phyloP scores from a whole-genome alignment of 2,797 vertebrate genomes.

The Oryzias dopingdopingensis region DNA sequence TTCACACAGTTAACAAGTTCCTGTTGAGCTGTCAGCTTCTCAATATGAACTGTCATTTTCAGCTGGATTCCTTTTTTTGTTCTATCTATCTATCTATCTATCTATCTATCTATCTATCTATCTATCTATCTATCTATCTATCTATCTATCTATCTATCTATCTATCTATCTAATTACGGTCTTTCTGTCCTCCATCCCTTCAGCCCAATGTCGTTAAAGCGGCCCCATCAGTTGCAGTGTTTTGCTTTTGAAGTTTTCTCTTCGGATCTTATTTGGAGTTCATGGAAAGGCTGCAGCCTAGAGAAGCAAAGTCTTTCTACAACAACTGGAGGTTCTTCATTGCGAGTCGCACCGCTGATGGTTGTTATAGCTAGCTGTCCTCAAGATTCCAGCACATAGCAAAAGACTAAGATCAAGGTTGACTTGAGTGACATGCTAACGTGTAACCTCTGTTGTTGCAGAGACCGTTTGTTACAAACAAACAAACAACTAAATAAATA shows the following conservation, averaged over 20 bases:
- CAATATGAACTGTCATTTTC: conserved; percentile 21
- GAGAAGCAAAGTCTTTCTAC: conserved; percentile 58
- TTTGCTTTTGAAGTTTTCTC: conserved; percentile 39
- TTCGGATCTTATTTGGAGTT: conserved; percentile 53
- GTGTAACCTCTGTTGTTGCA: too few relatives aligned
- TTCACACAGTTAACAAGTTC: conserved; percentile 48
- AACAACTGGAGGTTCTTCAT: conserved; percentile 23
- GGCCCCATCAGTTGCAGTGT: conserved; percentile 10
- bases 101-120: conserved; percentile 8
- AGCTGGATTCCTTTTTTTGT: neutral
- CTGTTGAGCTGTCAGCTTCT: conserved; percentile 32
- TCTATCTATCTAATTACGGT: conserved; percentile 5
- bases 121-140: conserved; percentile 15
- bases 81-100: neutral
- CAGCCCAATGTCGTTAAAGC: too few relatives aligned
- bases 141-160: neutral
- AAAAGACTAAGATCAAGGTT: too few relatives aligned
- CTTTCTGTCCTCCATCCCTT: too few relatives aligned
- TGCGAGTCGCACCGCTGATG: conserved; percentile 19
- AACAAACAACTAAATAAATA: too few relatives aligned
- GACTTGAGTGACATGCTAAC: too few relatives aligned
- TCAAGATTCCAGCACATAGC: too few relatives aligned
- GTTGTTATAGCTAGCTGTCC: conserved; percentile 2
- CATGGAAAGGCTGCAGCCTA: conserved; percentile 46
- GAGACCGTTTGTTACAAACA: too few relatives aligned